Base-by-base conservation (phyloP, 2,888 invertebrate species). In the Erebia palarica region DNA sequence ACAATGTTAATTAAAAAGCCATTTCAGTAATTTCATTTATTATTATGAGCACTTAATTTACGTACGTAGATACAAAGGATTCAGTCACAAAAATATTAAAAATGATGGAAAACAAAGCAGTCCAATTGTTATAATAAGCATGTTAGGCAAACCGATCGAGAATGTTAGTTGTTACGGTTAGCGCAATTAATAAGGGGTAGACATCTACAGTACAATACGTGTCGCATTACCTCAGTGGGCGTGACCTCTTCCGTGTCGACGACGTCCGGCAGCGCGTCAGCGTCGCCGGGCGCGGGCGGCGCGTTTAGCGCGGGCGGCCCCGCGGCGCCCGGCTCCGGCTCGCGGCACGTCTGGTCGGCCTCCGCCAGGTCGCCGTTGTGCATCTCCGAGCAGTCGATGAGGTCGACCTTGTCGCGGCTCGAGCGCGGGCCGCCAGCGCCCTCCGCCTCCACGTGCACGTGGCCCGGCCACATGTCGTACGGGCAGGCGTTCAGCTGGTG, bases 291-390 rank as follows among this genome's bases (percentile, higher is more conserved):
- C 49, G 77, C 78, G 14, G 14, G 47, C 51, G 51, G 51, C n/a
- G n/a, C n/a, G n/a, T n/a, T n/a, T n/a, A n/a, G n/a, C n/a, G 47
- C 47, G 47, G 36, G 7, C 18, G 79, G 79, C 16, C 75, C 78
- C 47, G 78, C 82, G 51, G 71, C 71, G 55, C 71, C 80, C 21
- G 73, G 79, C 14, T 86, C 87, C 18, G 76, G 77, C n/a, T 89
- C 91, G 65, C 90, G 94, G 77, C 96, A 94, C 68, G 96, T 96
- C 86, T 97, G 97, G 89, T 97, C 97, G 11, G 97, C 97, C 86
- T 97, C 97, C 0, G 97, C 96, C 76, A 97, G 88, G 81, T 97
- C 97, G 42, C 95, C 96, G 82, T 97, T 95, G 74, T 95, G 94
- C 83, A 94, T 94, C 77, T 94, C 94, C 21, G 91, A 90, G 79